A percentile compares a stretch with the other conserved stretches of the same genome.
These are phyloP conservation scores for Gymnosoma rotundatum DNA, from an alignment of 2,888 invertebrate species.

Conservation along the genomic window DNA sequence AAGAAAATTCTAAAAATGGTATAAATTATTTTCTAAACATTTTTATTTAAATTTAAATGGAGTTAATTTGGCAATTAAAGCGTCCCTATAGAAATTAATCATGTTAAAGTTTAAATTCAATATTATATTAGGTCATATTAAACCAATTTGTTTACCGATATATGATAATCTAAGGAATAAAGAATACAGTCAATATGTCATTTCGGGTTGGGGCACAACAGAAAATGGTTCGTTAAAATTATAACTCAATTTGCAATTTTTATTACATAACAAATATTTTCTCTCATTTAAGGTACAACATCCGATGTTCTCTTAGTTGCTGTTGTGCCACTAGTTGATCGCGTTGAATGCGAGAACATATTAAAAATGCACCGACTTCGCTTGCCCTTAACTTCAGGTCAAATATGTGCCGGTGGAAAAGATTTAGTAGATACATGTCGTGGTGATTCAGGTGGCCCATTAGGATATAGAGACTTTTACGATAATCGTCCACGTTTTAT, in stretches of 20 bases:
- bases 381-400: slow-evolving; percentile 72
- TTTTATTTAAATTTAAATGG: too few relatives aligned
- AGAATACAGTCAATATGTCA: slow-evolving; percentile 71
- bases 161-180: slow-evolving; percentile 71
- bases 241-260: background rate
- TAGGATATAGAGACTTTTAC: slow-evolving; percentile 75
- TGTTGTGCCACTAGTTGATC: slow-evolving; percentile 31
- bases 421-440: slow-evolving; percentile 76
- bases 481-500: slow-evolving; percentile 72
- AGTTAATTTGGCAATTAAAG: too few relatives aligned
- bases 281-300: slow-evolving; percentile 21
- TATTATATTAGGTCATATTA: slow-evolving; percentile 72
- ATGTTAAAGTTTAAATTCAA: background rate
- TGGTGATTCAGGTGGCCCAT: slow-evolving; percentile 77
- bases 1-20: too few relatives aligned
- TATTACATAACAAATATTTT: too few relatives aligned
- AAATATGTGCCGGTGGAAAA: slow-evolving; percentile 78
- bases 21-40: too few relatives aligned
- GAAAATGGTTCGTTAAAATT: slow-evolving; percentile 73
- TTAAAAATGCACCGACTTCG: slow-evolving; percentile 33
- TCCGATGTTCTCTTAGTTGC: slow-evolving; percentile 59
- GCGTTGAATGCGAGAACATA: slow-evolving; percentile 14
- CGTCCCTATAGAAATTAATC: too few relatives aligned
- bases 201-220: slow-evolving; percentile 77
- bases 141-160: slow-evolving; percentile 76